Base-by-base conservation (phyloP, 2,888 invertebrate species). In the Atrina japonica region DNA sequence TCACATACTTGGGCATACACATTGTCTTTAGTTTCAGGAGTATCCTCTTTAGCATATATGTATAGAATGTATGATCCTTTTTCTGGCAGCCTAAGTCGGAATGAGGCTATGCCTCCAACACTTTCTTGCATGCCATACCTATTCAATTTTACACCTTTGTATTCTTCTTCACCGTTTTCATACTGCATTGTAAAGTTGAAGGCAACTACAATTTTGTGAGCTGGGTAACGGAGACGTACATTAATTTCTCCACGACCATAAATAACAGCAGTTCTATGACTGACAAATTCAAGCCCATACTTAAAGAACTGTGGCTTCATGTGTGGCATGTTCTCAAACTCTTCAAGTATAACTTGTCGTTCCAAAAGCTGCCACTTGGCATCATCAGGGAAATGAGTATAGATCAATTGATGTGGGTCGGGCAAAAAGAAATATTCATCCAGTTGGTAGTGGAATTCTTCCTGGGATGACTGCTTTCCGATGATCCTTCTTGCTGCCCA, bases 271-370 rank as follows among this genome's bases (percentile, higher is more conserved):
- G 88, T 88, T n/a, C 88, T 80, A 78, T 90, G 89, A 52, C 88
- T 88, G 56, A 89, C 86, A 80, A 91, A 88, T 77, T 90, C 89
- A 53, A 91, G 82, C 35, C 89, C 89, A 64, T 83, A 86, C 75
- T 90, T 90, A 85, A 91, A 91, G 85, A 91, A 91, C 66, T 89
- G 89, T 27, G 89, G 89, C 75, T 91, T 91, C 84, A 91, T 90
- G 69, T 90, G 90, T 0, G 90, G 90, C 81, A 91, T 88, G 77
- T 89, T 86, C 80, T 91, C 91, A 79, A 91, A 91, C 79, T 90
- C 90, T 23, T 88, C 83, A 65, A 88, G 81, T 0, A 79, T 77
- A 47, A 90, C 82, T 59, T 84, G 80, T 14, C 86, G 76, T 66
- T 89, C 88, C 18, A 91, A 77, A 66, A 91, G 82, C 83, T 91